A percentile compares a stretch with the other conserved stretches of the same genome.
Evolutionary conservation across 2,113 vertebrate species (phyloP).

Genomic region (Anhinga rufa): DNA sequence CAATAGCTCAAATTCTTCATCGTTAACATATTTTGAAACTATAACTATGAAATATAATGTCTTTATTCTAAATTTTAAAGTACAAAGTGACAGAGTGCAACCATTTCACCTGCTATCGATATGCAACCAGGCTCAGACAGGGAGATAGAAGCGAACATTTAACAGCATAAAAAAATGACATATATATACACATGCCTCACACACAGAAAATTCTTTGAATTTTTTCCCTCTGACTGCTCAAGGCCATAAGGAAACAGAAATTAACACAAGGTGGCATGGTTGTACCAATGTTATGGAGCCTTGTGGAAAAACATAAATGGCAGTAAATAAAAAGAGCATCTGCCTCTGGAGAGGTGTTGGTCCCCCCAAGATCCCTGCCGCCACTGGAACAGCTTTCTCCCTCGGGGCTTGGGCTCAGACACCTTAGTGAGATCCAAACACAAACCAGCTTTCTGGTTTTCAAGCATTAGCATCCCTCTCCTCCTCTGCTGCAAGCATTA

Average conservation of each 20-base stretch:
- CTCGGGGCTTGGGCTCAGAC: background rate
- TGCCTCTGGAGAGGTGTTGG: background rate
- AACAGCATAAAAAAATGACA: background rate
- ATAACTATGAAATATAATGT: too few relatives aligned
- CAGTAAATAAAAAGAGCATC: background rate
- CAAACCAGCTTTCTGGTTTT: background rate
- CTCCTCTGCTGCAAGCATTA: background rate
- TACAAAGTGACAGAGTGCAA: background rate
- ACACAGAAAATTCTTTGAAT: background rate
- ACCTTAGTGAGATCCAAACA: background rate
- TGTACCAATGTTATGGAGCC: background rate
- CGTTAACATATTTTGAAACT: background rate
- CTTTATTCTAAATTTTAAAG: background rate
- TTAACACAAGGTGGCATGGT: constrained; percentile 13
- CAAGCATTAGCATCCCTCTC: background rate
- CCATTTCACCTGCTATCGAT: background rate
- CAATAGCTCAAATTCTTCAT: background rate
- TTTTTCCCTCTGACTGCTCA: background rate
- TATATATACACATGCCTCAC: background rate
- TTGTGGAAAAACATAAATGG: background rate
- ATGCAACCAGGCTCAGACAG: background rate
- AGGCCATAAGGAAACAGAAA: background rate
- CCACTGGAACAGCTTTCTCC: background rate
- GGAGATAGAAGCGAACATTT: background rate
- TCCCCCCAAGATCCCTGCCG: background rate